phyloP scores from a whole-genome alignment of 2,888 invertebrate species.

The Noctua pronuba region DNA sequence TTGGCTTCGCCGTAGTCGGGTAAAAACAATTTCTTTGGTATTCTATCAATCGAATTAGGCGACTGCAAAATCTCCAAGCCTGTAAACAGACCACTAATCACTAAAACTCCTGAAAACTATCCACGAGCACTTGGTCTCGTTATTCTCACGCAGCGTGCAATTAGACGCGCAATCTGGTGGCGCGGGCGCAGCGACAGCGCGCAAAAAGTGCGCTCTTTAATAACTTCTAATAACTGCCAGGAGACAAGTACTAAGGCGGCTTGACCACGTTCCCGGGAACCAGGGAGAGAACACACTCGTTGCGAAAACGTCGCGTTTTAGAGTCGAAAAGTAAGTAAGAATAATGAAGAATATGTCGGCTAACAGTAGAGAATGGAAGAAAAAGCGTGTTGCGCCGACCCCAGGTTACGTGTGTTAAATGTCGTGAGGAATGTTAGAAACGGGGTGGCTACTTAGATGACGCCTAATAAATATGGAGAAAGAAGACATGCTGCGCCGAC shows the following conservation, averaged over 20 bases:
- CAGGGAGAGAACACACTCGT: constrained; percentile 25
- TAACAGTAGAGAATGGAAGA: background rate
- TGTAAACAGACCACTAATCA: constrained; percentile 13
- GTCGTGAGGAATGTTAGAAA: background rate
- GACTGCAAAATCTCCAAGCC: background rate
- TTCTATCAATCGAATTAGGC: background rate
- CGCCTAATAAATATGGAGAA: background rate
- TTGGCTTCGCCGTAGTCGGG: too few species aligned
- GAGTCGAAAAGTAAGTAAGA: background rate
- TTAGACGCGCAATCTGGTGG: constrained; percentile 79
- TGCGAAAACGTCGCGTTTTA: constrained; percentile 15
- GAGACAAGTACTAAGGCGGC: constrained; percentile 76
- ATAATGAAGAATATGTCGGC: background rate
- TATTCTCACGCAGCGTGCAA: constrained; percentile 80
- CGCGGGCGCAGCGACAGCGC: constrained; percentile 62
- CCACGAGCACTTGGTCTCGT: constrained; percentile 37
- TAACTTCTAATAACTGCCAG: constrained; percentile 74
- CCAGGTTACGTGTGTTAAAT: background rate
- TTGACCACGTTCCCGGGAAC: constrained; percentile 60
- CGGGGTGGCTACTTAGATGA: too few species aligned
- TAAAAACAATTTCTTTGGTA: too few species aligned
- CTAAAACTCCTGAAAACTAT: constrained; percentile 41
- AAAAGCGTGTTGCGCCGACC: background rate
- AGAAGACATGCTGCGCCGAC: background rate
- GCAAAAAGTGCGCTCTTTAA: constrained; percentile 82